Conservation (phyloP, 2,113 vertebrate genomes). For the Telmatochromis sp. region DNA sequence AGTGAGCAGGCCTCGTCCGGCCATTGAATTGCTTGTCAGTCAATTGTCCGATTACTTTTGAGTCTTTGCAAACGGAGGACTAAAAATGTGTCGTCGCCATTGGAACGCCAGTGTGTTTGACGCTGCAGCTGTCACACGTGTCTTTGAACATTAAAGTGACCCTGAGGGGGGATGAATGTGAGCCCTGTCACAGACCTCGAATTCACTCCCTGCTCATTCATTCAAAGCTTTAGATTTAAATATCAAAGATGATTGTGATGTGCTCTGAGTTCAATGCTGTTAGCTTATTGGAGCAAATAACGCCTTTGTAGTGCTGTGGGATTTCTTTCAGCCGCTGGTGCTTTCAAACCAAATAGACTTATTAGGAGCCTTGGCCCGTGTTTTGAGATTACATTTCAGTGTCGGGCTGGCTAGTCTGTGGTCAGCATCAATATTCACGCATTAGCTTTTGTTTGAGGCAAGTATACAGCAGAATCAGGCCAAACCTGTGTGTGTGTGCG, state of each 20-base stretch:
- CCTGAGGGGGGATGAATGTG: constrained; percentile 5
- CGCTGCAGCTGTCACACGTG: background rate
- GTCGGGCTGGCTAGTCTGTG: background rate
- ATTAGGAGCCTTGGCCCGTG: background rate
- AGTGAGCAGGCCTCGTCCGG: rapidly evolving
- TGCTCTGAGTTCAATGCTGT: constrained; percentile 34
- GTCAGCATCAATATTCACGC: background rate
- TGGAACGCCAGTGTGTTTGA: background rate
- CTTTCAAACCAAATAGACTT: constrained; percentile 37
- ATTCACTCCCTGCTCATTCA: constrained; percentile 10
- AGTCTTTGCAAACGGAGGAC: background rate
- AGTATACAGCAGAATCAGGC: background rate
- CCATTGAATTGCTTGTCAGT: background rate
- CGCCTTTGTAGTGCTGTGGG: constrained; percentile 46
- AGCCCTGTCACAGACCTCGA: constrained; percentile 4
- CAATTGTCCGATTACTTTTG: background rate
- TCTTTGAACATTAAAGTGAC: constrained; percentile 33
- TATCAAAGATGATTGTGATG: constrained; percentile 62
- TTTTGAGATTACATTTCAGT: constrained; percentile 2
- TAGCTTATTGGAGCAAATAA: constrained; percentile 34
- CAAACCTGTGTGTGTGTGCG: background rate
- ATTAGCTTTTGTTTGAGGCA: background rate
- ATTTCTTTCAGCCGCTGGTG: constrained; percentile 27
- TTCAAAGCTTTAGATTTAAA: constrained; percentile 62
- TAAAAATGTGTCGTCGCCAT: background rate